A percentile compares a stretch with the other conserved stretches of the same genome.
phyloP scores from a whole-genome alignment of 2,888 invertebrate species.

The Pachydiplax longipennis region DNA sequence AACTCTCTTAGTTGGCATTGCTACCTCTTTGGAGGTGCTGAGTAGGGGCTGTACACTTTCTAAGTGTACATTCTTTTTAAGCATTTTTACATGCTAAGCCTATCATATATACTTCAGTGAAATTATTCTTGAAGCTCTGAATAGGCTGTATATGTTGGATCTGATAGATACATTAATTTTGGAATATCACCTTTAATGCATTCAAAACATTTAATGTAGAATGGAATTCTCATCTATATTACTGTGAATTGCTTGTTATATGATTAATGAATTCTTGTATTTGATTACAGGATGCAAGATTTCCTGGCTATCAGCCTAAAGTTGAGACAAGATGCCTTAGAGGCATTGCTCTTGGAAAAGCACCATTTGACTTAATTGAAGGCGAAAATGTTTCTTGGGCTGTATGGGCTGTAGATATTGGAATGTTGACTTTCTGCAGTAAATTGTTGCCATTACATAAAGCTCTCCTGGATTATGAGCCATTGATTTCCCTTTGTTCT shows the following conservation, averaged over 20 bases:
- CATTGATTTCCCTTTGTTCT: neutral
- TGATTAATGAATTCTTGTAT: neutral
- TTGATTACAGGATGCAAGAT: neutral
- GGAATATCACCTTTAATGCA: no score
- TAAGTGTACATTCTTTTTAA: no score
- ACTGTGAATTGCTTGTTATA: neutral
- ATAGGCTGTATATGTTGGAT: no score
- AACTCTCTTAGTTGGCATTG: no score
- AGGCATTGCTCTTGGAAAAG: constrained; percentile 6
- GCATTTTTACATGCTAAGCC: no score
- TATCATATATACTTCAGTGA: no score
- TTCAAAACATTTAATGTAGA: no score
- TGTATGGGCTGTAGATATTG: constrained; percentile 16
- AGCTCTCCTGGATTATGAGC: neutral
- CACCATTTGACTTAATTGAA: neutral
- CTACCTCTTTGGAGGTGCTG: no score
- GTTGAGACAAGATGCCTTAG: neutral
- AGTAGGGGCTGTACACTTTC: no score
- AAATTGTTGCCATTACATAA: neutral
- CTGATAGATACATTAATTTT: no score
- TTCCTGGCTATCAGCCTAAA: neutral
- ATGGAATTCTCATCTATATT: no score
- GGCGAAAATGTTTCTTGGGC: neutral
- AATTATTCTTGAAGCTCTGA: no score
- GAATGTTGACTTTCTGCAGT: neutral